A percentile compares a stretch with the other conserved stretches of the same genome.
Evolutionary conservation across 30 jellyfish, hydroid and myxozoan genomes (phyloP).

Genomic region (Turritopsis dohrnii): DNA sequence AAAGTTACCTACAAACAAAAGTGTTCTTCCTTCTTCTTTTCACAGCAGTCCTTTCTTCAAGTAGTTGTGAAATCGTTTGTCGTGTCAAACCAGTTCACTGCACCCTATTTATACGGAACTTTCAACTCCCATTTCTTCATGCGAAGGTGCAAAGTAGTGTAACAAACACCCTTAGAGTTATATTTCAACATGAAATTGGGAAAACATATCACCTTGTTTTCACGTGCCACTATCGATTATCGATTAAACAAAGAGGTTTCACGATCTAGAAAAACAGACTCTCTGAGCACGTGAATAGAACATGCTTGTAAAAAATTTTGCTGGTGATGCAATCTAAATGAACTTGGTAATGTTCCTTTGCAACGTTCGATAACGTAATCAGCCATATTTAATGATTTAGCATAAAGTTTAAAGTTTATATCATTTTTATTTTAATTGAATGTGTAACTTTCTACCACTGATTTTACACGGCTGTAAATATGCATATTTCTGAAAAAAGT

Average conservation of each 20-base stretch:
- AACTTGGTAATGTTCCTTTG: neutral
- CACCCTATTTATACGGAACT: neutral
- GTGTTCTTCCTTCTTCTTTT: neutral
- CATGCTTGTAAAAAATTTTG: no score
- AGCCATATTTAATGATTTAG: neutral
- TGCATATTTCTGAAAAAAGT: no score
- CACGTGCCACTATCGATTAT: neutral
- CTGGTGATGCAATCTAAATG: neutral
- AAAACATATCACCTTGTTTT: neutral
- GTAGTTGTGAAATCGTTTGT: neutral
- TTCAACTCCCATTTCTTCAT: no score
- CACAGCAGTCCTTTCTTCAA: neutral
- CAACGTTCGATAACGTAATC: neutral
- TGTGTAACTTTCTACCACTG: no score
- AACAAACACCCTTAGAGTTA: neutral
- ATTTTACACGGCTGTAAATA: no score
- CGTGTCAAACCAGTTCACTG: neutral
- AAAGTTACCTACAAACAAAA: no score
- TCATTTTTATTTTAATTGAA: no score
- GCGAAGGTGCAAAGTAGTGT: neutral
- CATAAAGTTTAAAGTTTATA: no score
- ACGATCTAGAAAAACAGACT: neutral
- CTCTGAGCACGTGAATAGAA: neutral
- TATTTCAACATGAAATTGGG: neutral
- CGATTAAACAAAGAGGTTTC: neutral